Percentiles rank a stretch among this genome's conserved stretches.
Evolutionary conservation across 2,113 vertebrate species (phyloP).

Genomic region (Gallinago jamesoni): DNA sequence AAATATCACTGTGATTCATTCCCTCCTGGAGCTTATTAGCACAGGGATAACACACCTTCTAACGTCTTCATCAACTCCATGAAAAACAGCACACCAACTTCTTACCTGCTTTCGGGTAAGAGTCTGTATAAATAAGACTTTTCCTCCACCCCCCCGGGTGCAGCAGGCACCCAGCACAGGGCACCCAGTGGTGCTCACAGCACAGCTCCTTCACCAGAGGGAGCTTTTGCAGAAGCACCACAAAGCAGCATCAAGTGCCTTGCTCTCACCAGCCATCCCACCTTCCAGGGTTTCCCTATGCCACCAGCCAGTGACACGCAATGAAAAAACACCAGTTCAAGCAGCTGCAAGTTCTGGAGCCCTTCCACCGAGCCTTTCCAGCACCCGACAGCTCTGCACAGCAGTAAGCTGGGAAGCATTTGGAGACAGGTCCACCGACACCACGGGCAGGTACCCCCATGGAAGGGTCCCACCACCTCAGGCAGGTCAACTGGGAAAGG

Average conservation of each 20-base stretch:
- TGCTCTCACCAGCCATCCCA: neutral
- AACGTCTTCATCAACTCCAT: neutral
- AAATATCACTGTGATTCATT: too few species aligned
- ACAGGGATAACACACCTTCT: neutral
- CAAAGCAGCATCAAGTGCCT: neutral
- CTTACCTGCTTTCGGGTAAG: too few species aligned
- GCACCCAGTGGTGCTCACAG: rapidly evolving
- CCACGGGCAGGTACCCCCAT: neutral
- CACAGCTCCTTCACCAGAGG: neutral
- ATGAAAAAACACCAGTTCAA: neutral
- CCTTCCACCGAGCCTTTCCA: neutral
- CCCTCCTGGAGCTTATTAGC: neutral
- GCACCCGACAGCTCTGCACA: neutral
- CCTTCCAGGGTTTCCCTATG: too few species aligned
- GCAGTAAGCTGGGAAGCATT: too few species aligned
- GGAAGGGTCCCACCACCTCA: neutral
- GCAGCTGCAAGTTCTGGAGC: neutral
- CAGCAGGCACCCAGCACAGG: neutral
- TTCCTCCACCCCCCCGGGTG: too few species aligned
- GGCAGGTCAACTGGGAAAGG: neutral
- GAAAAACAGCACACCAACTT: neutral
- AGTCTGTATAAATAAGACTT: neutral
- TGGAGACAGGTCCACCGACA: neutral
- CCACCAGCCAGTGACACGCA: neutral
- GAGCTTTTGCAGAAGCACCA: neutral